phyloP scores from a whole-genome alignment of 2,888 invertebrate genomes.

The Diplolepis rosae region DNA sequence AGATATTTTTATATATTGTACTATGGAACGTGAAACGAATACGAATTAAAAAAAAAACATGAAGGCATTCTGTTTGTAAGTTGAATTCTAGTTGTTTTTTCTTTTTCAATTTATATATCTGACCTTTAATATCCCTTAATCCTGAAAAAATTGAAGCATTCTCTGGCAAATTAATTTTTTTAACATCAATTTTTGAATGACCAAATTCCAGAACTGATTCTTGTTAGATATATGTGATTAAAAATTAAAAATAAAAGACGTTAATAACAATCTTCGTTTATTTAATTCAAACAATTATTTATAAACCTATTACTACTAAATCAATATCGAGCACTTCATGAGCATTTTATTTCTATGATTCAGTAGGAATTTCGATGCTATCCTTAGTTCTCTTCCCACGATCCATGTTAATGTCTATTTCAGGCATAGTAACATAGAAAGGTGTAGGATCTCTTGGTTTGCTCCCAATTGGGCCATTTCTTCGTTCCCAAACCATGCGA shows the following conservation, averaged over 20 bases:
- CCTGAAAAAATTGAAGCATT: neutral
- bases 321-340: neutral
- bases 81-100: neutral
- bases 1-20: slow-evolving; percentile 52
- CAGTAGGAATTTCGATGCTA: neutral
- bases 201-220: no score
- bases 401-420: neutral
- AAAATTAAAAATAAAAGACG: neutral
- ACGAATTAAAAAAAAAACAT: slow-evolving; percentile 34
- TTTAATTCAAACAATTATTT: neutral
- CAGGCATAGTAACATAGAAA: neutral
- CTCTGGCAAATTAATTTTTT: no score
- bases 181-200: no score
- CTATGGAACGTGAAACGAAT: slow-evolving; percentile 41
- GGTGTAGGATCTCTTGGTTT: slow-evolving; percentile 20
- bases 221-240: no score
- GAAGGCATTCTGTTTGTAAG: slow-evolving; percentile 27
- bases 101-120: neutral
- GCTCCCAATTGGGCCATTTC: slow-evolving; percentile 86
- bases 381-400: slow-evolving; percentile 9
- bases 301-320: slow-evolving; percentile 25
- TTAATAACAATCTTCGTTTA: slow-evolving; percentile 26
- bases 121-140: neutral
- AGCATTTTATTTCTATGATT: slow-evolving; percentile 5
- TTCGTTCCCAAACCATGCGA: slow-evolving; percentile 96